Evolutionary conservation across 53 echinoderm and acorn worm species (phyloP).

Genomic region (Zoroaster sp.): DNA sequence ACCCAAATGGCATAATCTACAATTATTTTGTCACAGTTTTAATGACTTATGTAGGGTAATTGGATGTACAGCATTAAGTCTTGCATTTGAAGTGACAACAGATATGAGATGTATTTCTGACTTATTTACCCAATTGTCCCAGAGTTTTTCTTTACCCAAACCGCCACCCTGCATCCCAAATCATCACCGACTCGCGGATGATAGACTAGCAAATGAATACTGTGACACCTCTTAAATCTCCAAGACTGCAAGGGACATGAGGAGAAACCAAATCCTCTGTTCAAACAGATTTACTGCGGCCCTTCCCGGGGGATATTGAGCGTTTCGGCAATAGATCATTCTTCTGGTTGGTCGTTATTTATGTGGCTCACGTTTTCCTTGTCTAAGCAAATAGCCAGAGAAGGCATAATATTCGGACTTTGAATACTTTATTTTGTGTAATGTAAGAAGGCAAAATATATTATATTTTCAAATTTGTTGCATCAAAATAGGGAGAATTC

Average conservation of each 20-base stretch:
- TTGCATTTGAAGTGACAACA: background rate
- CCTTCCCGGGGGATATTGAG: background rate
- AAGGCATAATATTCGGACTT: slow-evolving; percentile 1
- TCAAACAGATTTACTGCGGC: slow-evolving; percentile 45
- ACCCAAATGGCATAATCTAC: slow-evolving; percentile 1
- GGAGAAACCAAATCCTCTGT: slow-evolving; percentile 6
- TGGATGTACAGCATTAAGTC: background rate
- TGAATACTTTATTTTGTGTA: background rate
- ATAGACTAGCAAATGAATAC: slow-evolving; percentile 5
- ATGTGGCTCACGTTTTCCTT: slow-evolving; percentile 16
- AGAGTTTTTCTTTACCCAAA: background rate
- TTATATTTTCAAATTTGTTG: too few relatives aligned
- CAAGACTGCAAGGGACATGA: background rate
- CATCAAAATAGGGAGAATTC: too few relatives aligned
- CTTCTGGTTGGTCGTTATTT: background rate
- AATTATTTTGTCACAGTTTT: background rate
- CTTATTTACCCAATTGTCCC: background rate
- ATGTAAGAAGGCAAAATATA: too few relatives aligned
- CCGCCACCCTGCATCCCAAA: background rate
- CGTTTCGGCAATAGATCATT: slow-evolving; percentile 37
- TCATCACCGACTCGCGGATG: background rate
- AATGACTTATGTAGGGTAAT: background rate
- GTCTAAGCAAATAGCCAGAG: slow-evolving; percentile 5
- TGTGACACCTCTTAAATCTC: slow-evolving; percentile 35
- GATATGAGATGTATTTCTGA: background rate